Evolutionary conservation across 2,113 vertebrate genomes (phyloP).

Genomic region (Dicentrarchus labrax): DNA sequence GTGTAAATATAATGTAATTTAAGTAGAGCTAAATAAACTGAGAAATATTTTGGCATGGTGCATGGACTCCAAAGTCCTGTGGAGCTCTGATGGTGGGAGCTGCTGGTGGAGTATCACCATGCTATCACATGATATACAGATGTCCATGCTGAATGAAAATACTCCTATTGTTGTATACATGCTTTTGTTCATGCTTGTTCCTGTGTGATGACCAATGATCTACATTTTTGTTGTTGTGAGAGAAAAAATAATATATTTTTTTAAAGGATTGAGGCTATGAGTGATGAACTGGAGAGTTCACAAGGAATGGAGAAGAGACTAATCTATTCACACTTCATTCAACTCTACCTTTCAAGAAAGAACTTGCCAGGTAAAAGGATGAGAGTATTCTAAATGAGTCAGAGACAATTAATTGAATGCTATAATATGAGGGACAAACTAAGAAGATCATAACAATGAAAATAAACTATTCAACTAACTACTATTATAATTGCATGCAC

Average conservation of each 20-base stretch:
- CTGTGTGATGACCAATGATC: neutral
- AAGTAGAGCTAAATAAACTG: too few species aligned
- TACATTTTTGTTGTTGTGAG: neutral
- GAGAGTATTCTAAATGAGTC: neutral
- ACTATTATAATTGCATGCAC: neutral
- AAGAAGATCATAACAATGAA: neutral
- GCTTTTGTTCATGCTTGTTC: neutral
- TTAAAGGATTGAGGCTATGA: slow-evolving; percentile 35
- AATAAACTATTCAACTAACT: too few species aligned
- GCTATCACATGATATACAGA: too few species aligned
- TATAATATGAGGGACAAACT: accelerated
- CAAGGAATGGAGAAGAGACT: neutral
- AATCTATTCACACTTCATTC: slow-evolving; percentile 61
- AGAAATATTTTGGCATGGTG: too few species aligned
- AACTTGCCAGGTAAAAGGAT: slow-evolving; percentile 47
- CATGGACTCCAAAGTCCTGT: too few species aligned
- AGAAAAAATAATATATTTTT: neutral
- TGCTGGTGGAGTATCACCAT: too few species aligned
- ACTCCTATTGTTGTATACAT: too few species aligned
- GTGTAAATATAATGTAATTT: too few species aligned
- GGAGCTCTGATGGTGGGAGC: too few species aligned
- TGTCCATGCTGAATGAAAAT: too few species aligned
- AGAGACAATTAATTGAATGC: neutral
- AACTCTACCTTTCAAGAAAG: slow-evolving; percentile 46
- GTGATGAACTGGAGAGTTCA: slow-evolving; percentile 3